Base-by-base conservation (phyloP, 2,888 invertebrate genomes). In the Atethmia centrago region DNA sequence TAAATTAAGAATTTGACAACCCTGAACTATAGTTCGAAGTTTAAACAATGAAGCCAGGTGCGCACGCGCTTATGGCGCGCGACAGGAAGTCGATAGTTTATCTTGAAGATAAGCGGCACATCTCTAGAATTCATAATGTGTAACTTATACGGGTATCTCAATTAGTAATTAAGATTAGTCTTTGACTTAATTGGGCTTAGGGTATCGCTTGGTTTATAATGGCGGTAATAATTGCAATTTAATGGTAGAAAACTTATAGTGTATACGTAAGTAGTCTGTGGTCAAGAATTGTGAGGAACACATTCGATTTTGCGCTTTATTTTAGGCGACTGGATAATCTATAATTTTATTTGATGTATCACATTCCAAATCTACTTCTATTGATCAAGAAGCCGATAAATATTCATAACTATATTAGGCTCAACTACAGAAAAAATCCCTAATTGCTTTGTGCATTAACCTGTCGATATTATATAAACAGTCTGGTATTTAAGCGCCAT, bases 21-120 rank as follows among this genome's bases (percentile, higher is more conserved):
- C 90, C 88, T 90, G 83, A 77, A 71, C 61, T 70, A 80, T 77
- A 64, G 40, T 72, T 72, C 56, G 64, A 74, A 86, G 85, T 87
- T 88, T 85, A 87, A 88, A 89, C 88, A 85, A 85, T 87, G 86
- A 86, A 85, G 87, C 91, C 92, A 92, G 91, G 92, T 91, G 92
- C 85, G 86, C 88, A 79, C 71, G 71, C 86, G 77, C 79, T 79
- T 87, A 86, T 82, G 88, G 88, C 83, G 77, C 77, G 83, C 81
- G 81, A 85, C 85, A 79, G 87, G 88, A 89, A 90, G 82, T 80
- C 80, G 82, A 80, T 80, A 80, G 80, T 85, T 85, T 86, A 85
- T 86, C 84, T 80, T 72, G 49, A 78, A 87, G 92, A 92, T 92
- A 91, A 88, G 73, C 80, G 81, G 71, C 75, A 88, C 88, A 86